Evolutionary conservation across 2,888 invertebrate genomes (phyloP), one percentile per base, ranked within the genome.

Genomic region (Synergus umbraculus): DNA sequence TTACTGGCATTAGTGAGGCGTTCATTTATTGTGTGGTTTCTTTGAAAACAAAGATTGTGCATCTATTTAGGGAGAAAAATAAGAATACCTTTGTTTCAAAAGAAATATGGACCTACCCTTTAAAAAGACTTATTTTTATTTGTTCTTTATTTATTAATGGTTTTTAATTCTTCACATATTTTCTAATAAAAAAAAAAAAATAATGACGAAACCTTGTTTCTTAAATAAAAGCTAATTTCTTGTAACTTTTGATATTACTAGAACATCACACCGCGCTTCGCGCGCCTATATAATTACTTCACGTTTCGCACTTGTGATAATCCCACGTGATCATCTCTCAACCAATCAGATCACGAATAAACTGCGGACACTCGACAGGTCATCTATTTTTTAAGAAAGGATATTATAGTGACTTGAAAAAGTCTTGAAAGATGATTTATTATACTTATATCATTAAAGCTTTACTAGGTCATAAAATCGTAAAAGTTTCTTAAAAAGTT

Each of bases 381-480:
- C n/a, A n/a, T n/a, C n/a, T n/a, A n/a, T n/a, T n/a, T n/a, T n/a
- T n/a, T n/a, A n/a, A n/a, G n/a, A n/a, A n/a, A n/a, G n/a, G n/a
- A n/a, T 15, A 69, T 15, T 29, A 49, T n/a, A 69, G 69, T 8
- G 29, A 69, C 29, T 69, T 49, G 4, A 69, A 49, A 69, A 49
- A 49, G 15, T 49, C 29, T 29, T 49, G 7, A 4, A 37, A 37
- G 37, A 69, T 22, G 37, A 69, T 69, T 49, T 69, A 69, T 37
- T 69, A 13, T 29, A 49, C 49, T 9, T 49, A 22, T 37, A 22
- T 37, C 29, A 69, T 49, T 69, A 49, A 37, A 69, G 49, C 37
- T 22, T 44, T 7, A 46, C 69, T 29, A 29, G 9, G 13, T 49
- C 15, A 15, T 8, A 49, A 49, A 69, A 49, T 49, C 37, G 15